Base-by-base conservation (phyloP, 2,113 vertebrate genomes). In the Carassius gibelio region DNA sequence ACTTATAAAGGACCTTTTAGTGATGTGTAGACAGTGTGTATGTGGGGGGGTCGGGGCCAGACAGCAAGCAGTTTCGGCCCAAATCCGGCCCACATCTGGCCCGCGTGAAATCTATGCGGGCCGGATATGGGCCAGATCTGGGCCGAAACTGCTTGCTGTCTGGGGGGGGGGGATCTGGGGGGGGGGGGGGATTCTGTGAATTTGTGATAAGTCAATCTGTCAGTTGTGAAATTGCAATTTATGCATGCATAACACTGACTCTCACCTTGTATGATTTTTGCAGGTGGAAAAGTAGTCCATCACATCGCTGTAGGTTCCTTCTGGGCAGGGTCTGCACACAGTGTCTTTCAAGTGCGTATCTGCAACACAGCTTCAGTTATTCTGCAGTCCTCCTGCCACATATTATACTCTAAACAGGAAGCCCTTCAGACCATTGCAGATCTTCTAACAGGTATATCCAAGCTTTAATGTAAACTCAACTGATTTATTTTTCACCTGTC, bases 241-340 rank as follows among this genome's bases (percentile, higher is more conserved):
- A 9, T 69, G 17, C 2, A 3, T 45, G 69, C 11, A 15, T 38
- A 38, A 45, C 69, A 23, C 72, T 52, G 34, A 30, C 3, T 68
- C 90, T 86, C 64, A 91, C 94, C 90, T 91, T 59, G 86, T 93
- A 52, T 94, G 90, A 11, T n/a, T 0, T 79, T 13, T 62, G 81
- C 94, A 95, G 45, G 75, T 19, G 5, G 92, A 92, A 9, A 1
- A 0, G 42, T 2, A 88, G 82, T 93, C 92, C 2, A 80, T 75
- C 0, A 91, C 80, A 8, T 93, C 91, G 84, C 88, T 94, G 89
- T 75, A 95, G 34, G 88, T 90, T 50, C 91, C 90, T 0, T 15
- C 1, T 23, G 0, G 52, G 86, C 94, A 95, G 0, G 57, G 79
- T 1, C 13, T 59, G 69, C 94, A 95, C 8, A 78, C 0, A 6